Evolutionary conservation across 2,888 invertebrate species (phyloP).

Genomic region (Pyrocoelia pectoralis): DNA sequence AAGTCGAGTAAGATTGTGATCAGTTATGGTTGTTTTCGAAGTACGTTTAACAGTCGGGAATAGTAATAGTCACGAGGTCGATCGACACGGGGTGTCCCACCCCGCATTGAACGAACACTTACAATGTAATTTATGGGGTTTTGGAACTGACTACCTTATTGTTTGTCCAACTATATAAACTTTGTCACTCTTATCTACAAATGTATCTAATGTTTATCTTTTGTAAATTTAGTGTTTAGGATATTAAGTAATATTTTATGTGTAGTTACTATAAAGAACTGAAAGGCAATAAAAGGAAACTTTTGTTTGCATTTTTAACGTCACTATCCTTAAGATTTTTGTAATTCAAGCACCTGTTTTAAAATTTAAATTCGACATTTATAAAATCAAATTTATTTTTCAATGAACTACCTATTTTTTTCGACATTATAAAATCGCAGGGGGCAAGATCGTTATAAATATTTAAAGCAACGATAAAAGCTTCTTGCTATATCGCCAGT

Average conservation of each 20-base stretch:
- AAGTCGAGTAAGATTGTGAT: constrained; percentile 53
- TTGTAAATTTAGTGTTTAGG: constrained; percentile 60
- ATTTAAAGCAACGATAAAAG: no score
- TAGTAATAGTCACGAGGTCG: constrained; percentile 47
- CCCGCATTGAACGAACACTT: constrained; percentile 51
- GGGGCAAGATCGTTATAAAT: neutral
- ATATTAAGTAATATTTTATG: constrained; percentile 52
- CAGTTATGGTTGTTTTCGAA: constrained; percentile 53
- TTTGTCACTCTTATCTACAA: constrained; percentile 60
- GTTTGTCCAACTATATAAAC: constrained; percentile 60
- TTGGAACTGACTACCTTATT: constrained; percentile 59
- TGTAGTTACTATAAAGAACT: constrained; percentile 13
- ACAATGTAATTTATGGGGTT: constrained; percentile 59
- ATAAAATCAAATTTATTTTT: neutral
- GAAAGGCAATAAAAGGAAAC: constrained; percentile 14
- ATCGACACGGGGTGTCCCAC: constrained; percentile 49
- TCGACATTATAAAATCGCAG: neutral
- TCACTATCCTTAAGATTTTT: neutral
- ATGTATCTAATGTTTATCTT: constrained; percentile 59
- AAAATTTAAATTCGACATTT: neutral
- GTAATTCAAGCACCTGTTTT: constrained; percentile 1
- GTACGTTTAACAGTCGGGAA: constrained; percentile 46
- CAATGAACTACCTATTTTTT: neutral
- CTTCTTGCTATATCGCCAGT: no score
- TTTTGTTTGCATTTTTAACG: constrained; percentile 7